phyloP scores from a whole-genome alignment of 2,797 vertebrate genomes.

The Gallirallus australis region DNA sequence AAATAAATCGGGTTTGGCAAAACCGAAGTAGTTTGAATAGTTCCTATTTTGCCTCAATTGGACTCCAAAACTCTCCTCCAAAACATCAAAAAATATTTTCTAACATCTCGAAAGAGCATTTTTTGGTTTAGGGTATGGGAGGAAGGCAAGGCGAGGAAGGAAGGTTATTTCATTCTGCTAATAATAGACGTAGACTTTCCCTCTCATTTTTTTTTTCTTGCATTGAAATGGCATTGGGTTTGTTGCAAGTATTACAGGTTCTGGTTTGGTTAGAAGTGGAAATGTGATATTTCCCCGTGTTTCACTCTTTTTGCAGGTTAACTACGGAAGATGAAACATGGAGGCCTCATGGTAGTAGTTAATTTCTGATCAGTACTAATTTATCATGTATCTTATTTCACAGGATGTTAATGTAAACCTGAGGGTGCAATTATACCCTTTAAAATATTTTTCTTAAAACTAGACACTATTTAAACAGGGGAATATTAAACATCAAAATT shows the following conservation, averaged over 20 bases:
- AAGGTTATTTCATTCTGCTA: neutral
- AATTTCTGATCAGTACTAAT: slow-evolving; percentile 43
- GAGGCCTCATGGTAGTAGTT: neutral
- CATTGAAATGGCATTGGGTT: neutral
- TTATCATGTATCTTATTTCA: slow-evolving; percentile 58
- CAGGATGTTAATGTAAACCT: slow-evolving; percentile 29
- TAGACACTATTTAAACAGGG: slow-evolving; percentile 48
- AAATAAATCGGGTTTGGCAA: neutral
- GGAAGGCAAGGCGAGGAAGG: neutral
- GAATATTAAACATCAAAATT: slow-evolving; percentile 39
- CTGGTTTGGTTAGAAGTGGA: neutral
- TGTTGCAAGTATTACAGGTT: neutral
- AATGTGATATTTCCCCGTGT: neutral
- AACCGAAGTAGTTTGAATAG: neutral
- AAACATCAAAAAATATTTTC: neutral
- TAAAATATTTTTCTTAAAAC: slow-evolving; percentile 63
- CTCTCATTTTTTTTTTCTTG: neutral
- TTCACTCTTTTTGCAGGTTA: neutral
- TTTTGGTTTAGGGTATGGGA: neutral
- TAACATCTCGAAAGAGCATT: neutral
- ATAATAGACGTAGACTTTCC: neutral
- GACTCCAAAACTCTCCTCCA: neutral
- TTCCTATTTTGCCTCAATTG: neutral
- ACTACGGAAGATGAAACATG: neutral
- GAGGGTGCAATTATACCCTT: slow-evolving; percentile 8